Evolutionary conservation across 2,888 invertebrate genomes (phyloP).

Genomic region (Trissoscelio sp.): DNA sequence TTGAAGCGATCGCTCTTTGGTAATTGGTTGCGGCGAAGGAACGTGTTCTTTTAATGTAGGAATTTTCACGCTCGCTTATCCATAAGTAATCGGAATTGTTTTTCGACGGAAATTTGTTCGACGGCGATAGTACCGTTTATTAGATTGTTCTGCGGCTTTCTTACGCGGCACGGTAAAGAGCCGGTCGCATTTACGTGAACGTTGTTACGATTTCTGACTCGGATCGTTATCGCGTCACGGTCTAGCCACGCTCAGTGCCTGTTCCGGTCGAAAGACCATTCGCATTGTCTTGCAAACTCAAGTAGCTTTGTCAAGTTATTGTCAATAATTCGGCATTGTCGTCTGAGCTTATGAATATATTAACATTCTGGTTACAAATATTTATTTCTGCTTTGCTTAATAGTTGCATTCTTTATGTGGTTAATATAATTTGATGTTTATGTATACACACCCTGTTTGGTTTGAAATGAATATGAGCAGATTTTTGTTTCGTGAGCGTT

Average conservation of each 20-base stretch:
- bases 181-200: conserved; percentile 45
- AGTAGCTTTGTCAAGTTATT: conserved; percentile 54
- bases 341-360: conserved; percentile 44
- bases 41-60: conserved; percentile 16
- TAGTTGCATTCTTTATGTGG: neutral
- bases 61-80: conserved; percentile 44
- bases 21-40: neutral
- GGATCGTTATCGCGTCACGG: conserved; percentile 75
- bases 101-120: conserved; percentile 40
- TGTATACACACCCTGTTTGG: neutral
- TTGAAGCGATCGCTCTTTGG: neutral
- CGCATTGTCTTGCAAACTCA: conserved; percentile 49
- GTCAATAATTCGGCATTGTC: conserved; percentile 59
- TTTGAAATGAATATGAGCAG: neutral
- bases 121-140: conserved; percentile 22
- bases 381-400: neutral
- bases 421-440: conserved; percentile 3
- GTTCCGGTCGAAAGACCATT: conserved; percentile 57
- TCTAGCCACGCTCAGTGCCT: conserved; percentile 41
- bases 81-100: conserved; percentile 42
- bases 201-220: conserved; percentile 62
- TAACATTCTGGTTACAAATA: conserved; percentile 17
- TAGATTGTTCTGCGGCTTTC: conserved; percentile 39
- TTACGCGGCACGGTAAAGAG: conserved; percentile 39
- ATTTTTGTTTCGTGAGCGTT: conserved; percentile 11